Evolutionary conservation across 2,888 invertebrate species (phyloP).

Genomic region (Caenorhabditis sp.): DNA sequence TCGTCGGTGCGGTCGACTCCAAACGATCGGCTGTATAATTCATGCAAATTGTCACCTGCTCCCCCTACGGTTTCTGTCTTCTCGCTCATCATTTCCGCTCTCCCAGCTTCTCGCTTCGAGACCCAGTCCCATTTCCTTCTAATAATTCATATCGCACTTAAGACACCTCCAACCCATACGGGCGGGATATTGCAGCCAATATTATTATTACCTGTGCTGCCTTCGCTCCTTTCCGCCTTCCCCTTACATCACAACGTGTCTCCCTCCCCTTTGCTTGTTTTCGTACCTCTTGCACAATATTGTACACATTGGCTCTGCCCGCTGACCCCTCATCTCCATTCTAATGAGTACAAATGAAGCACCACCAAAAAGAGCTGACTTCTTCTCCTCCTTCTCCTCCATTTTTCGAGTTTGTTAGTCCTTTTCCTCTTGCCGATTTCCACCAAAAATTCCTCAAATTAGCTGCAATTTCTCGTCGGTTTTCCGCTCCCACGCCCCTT

Average conservation of each 20-base stretch:
- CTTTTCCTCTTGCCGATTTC: conserved; percentile 3
- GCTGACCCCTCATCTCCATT: not conserved
- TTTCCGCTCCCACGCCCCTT: conserved; percentile 61
- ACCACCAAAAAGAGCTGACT: conserved; percentile 14
- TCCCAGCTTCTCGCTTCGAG: conserved; percentile 9
- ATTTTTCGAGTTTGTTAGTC: not conserved
- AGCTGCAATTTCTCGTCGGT: conserved; percentile 49
- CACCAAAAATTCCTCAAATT: conserved; percentile 47
- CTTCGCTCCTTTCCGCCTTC: not conserved
- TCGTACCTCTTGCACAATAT: conserved; percentile 47
- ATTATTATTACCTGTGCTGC: conserved; percentile 37
- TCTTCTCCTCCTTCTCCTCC: too few species aligned
- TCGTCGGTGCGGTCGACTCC: conserved; percentile 31
- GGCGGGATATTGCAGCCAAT: conserved; percentile 45
- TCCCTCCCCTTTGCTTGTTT: conserved; percentile 17
- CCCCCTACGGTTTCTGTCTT: too few species aligned
- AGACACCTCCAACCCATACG: conserved; percentile 20
- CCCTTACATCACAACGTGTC: conserved; percentile 30
- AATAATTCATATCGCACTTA: conserved; percentile 42
- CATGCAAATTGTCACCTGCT: conserved; percentile 64
- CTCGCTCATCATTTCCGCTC: conserved; percentile 48
- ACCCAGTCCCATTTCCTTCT: conserved; percentile 1
- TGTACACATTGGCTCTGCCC: conserved; percentile 48
- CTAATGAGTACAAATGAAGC: conserved; percentile 3
- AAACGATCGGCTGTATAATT: conserved; percentile 60